Evolutionary conservation across 2,797 vertebrate genomes (phyloP).

Genomic region (Erpetoichthys calabaricus): DNA sequence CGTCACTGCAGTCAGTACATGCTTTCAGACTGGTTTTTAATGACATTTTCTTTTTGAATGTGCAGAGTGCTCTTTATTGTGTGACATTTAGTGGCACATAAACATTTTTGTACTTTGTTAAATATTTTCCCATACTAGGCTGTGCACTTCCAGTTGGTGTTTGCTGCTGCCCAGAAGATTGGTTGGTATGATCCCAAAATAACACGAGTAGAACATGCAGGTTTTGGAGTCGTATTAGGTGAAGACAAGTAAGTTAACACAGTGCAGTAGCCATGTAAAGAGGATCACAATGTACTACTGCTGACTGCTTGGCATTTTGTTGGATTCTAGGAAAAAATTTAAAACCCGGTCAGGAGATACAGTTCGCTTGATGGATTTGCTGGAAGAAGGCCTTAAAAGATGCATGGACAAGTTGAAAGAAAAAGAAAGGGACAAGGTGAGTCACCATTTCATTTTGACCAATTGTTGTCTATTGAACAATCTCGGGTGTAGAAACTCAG

Average conservation of each 20-base stretch:
- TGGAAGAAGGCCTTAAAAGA: slow-evolving; percentile 84
- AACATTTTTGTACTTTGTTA: too few relatives aligned
- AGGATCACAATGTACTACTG: neutral
- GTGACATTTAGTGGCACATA: too few relatives aligned
- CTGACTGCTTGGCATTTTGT: slow-evolving; percentile 6
- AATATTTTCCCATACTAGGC: slow-evolving; percentile 39
- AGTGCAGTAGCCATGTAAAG: too few relatives aligned
- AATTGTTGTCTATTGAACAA: neutral
- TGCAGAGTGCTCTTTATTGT: too few relatives aligned
- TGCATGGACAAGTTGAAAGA: slow-evolving; percentile 95
- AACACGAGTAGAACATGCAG: slow-evolving; percentile 73
- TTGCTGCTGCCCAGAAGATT: slow-evolving; percentile 71
- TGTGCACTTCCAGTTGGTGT: slow-evolving; percentile 77
- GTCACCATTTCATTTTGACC: neutral
- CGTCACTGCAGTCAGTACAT: too few relatives aligned
- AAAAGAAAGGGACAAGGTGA: slow-evolving; percentile 87
- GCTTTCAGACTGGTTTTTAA: too few relatives aligned
- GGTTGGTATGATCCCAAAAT: slow-evolving; percentile 86
- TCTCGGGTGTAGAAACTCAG: too few relatives aligned
- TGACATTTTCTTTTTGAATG: too few relatives aligned
- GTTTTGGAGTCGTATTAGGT: slow-evolving; percentile 85
- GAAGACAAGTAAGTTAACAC: slow-evolving; percentile 65
- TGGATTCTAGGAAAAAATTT: slow-evolving; percentile 79
- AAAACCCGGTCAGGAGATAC: slow-evolving; percentile 92
- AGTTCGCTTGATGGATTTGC: slow-evolving; percentile 76